Conservation (phyloP, 2,797 vertebrate species). For the Pachyuromys duprasi region DNA sequence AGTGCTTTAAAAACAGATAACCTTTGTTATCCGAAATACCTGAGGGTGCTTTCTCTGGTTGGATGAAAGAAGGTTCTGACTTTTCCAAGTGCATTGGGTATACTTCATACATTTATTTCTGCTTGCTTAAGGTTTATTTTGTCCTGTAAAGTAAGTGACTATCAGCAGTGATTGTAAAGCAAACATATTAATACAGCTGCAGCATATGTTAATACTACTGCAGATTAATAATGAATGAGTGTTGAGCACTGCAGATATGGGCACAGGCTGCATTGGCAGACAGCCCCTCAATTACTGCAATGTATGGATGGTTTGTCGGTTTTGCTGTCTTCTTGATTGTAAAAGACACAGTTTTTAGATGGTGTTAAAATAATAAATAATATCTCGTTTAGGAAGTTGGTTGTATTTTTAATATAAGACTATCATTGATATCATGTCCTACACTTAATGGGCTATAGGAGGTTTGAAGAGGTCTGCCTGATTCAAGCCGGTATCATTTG, state of each 20-base stretch:
- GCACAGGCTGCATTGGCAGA: conserved; percentile 50
- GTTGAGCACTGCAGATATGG: conserved; percentile 70
- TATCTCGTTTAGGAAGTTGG: conserved; percentile 39
- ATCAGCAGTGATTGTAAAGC: conserved; percentile 51
- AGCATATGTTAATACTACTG: conserved; percentile 68
- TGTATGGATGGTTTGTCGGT: conserved; percentile 45
- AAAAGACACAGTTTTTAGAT: conserved; percentile 58
- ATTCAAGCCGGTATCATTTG: conserved; percentile 45
- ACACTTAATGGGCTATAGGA: conserved; percentile 51
- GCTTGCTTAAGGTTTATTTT: conserved; percentile 48
- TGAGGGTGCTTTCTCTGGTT: conserved; percentile 48
- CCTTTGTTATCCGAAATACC: conserved; percentile 22
- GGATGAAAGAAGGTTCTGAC: background rate
- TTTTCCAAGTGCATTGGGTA: conserved; percentile 20
- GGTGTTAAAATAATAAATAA: background rate
- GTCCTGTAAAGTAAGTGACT: conserved; percentile 35
- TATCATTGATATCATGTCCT: conserved; percentile 31
- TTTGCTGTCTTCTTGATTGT: conserved; percentile 56
- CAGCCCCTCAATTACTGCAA: conserved; percentile 51
- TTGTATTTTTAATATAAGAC: conserved; percentile 45
- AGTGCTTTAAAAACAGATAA: conserved; percentile 21
- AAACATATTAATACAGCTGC: conserved; percentile 62
- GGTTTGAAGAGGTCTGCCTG: conserved; percentile 21
- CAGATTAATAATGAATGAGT: conserved; percentile 76
- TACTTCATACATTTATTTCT: conserved; percentile 50